Evolutionary conservation across 2,113 vertebrate species (phyloP).

Genomic region (western clawed frog (Xenopus tropicalis)): DNA sequence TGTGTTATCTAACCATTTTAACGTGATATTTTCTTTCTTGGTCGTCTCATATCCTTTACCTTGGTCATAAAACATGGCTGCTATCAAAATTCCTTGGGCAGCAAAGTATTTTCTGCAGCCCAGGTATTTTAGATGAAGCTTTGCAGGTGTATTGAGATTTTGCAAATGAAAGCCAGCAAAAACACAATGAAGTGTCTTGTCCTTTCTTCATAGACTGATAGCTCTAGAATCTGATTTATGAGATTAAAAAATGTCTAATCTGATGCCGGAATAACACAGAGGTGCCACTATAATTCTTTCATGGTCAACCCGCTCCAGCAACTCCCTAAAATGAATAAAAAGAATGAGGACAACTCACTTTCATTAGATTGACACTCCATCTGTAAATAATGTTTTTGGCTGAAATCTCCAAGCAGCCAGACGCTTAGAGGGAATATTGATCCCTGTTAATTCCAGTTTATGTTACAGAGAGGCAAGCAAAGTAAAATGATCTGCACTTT

Average conservation of each 20-base stretch:
- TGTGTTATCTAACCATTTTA: background rate
- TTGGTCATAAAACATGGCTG: slow-evolving; percentile 9
- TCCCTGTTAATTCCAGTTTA: slow-evolving; percentile 28
- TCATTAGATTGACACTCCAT: slow-evolving; percentile 36
- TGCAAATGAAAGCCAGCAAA: slow-evolving; percentile 38
- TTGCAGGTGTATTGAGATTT: slow-evolving; percentile 38
- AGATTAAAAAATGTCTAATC: slow-evolving; percentile 43
- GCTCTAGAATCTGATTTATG: slow-evolving; percentile 42
- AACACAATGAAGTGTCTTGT: slow-evolving; percentile 34
- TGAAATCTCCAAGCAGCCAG: slow-evolving; percentile 18
- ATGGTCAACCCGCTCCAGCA: slow-evolving; percentile 18
- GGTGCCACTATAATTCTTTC: slow-evolving; percentile 36
- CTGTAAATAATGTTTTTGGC: slow-evolving; percentile 33
- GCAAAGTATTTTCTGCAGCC: slow-evolving; percentile 9
- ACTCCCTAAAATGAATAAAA: slow-evolving; percentile 28
- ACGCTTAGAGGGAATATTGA: slow-evolving; percentile 9
- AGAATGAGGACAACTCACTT: slow-evolving; percentile 37
- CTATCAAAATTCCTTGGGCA: slow-evolving; percentile 17
- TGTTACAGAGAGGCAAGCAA: background rate
- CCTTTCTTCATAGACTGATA: slow-evolving; percentile 36
- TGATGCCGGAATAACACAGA: slow-evolving; percentile 37
- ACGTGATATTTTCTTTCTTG: background rate
- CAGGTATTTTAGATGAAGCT: slow-evolving; percentile 25
- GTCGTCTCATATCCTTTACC: background rate
- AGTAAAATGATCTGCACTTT: background rate